Evolutionary conservation across 30 jellyfish, hydroid and myxozoan species (phyloP), one percentile per base, ranked within the genome.

Genomic region (Nemopilema nomurai): DNA sequence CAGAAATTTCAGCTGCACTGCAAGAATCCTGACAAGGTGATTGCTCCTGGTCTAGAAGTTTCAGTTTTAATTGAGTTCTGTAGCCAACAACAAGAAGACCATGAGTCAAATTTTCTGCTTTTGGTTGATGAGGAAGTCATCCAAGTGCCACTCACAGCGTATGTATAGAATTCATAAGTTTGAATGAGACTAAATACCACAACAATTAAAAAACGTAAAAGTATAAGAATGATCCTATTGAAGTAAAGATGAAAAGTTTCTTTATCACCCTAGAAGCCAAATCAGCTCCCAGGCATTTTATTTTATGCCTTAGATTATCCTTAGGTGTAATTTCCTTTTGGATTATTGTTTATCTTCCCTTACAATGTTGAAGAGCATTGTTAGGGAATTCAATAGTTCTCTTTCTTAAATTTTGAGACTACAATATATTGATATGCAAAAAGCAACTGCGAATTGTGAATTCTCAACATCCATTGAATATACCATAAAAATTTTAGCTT

Each of bases 1-100:
- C 72, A 93, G 98, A 78, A 88, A 33, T 93, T 93, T 64, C 90
- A 77, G 62, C 67, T 93, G 8, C 69, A 69, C 23, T 87, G 94
- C 85, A 93, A 89, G 41, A 88, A 76, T 49, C 76, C 72, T 0
- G 95, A 88, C 57, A 86, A 77, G 70, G 69, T 87, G 18, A 78
- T 93, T 51, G 97, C 98, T 19, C 94, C 97, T 27, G 98, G 98
- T 1, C 91, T 93, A n/a, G 89, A 88, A 62, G 71, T 87, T 29
- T 66, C 88, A 29, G 93, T 94, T 6, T 7, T 88, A 72, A 81
- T 93, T 51, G 97, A 93, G 57, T 94, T 90, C 80, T 84, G 71
- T 71, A 84, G 73, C 63, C 77, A 89, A 49, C 77, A 79, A 8
- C 93, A 89, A 20, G 96, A 80, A 66, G 95, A 89, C 62, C 90